phyloP scores from a whole-genome alignment of 2,797 vertebrate genomes.

The Falco cherrug region DNA sequence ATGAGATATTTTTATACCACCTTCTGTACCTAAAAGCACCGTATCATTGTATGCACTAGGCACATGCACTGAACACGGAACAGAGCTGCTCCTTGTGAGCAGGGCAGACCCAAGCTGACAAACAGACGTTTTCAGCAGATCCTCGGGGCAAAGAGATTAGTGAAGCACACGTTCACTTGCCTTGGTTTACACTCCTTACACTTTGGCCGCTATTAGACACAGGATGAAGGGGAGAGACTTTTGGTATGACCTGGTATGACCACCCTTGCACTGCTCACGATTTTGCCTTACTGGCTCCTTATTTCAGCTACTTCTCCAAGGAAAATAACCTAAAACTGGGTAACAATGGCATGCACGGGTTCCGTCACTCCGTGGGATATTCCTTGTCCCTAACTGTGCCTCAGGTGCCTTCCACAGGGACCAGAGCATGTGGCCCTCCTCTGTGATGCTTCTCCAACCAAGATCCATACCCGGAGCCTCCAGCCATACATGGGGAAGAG shows the following conservation, averaged over 20 bases:
- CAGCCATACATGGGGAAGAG: background rate
- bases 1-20: background rate
- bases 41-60: too few species aligned
- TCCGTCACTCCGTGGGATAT: background rate
- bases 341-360: rapidly evolving
- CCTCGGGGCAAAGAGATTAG: background rate
- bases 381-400: background rate
- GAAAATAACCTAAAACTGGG: background rate
- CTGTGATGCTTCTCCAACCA: background rate
- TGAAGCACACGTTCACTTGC: background rate
- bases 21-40: background rate
- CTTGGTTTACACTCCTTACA: background rate
- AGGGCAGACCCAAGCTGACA: background rate
- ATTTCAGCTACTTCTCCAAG: background rate
- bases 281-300: background rate
- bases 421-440: rapidly evolving
- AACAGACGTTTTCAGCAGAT: background rate
- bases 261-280: background rate
- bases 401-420: background rate
- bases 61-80: rapidly evolving
- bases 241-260: background rate
- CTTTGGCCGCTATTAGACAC: background rate
- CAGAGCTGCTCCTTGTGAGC: background rate
- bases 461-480: background rate
- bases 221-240: background rate